These are phyloP conservation scores for Bugulina stolonifera DNA, from an alignment of 2,888 invertebrate genomes.

Conservation along the genomic window DNA sequence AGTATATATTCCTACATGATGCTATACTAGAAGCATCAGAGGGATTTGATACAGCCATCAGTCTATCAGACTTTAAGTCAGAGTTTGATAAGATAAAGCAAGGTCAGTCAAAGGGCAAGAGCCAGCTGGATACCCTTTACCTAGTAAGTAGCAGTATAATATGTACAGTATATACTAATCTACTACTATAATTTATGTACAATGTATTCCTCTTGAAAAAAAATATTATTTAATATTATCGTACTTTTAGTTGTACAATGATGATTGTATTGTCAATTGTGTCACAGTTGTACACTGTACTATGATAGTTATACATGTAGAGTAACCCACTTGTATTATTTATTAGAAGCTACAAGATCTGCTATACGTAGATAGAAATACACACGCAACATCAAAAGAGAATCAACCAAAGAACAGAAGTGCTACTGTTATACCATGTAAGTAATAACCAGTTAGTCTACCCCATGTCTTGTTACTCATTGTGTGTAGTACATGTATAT, in stretches of 20 bases:
- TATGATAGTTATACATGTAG: no score
- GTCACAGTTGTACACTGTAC: no score
- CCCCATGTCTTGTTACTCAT: no score
- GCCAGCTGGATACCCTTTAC: neutral
- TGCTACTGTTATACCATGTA: neutral
- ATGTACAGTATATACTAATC: neutral
- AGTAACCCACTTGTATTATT: neutral
- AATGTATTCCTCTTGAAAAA: no score
- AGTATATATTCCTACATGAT: constrained; percentile 25
- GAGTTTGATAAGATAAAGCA: neutral
- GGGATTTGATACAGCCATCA: constrained; percentile 3
- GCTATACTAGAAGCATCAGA: constrained; percentile 24
- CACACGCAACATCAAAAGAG: neutral
- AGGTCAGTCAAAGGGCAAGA: neutral
- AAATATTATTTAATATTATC: no score
- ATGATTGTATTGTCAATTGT: no score
- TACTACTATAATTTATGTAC: neutral
- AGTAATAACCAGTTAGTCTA: neutral
- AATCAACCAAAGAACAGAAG: constrained; percentile 15
- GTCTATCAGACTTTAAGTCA: constrained; percentile 7
- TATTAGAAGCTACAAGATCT: constrained; percentile 1
- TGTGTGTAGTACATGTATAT: no score
- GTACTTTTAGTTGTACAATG: no score
- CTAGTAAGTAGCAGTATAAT: neutral
- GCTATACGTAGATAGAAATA: constrained; percentile 13